A percentile compares a stretch with the other conserved stretches of the same genome.
phyloP scores from a whole-genome alignment of 1,140 invertebrate genomes.

The Drosophila bocki region DNA sequence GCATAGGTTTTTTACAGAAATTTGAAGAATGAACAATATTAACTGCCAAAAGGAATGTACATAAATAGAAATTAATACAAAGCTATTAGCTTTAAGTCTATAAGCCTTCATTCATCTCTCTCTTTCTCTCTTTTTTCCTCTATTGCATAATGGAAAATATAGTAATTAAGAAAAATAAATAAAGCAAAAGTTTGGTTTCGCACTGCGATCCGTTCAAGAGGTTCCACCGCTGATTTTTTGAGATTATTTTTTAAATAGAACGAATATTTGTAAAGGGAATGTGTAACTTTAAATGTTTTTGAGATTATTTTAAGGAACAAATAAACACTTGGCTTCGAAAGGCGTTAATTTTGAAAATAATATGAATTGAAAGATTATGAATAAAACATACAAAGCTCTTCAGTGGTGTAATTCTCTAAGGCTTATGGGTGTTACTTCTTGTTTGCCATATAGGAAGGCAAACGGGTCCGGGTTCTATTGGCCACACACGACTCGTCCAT shows the following conservation, averaged over 20 bases:
- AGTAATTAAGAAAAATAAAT: neutral
- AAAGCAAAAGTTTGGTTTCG: neutral
- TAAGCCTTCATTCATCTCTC: neutral
- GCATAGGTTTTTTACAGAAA: neutral
- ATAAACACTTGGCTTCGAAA: too few relatives aligned
- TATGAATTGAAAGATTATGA: too few relatives aligned
- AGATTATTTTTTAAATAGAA: neutral
- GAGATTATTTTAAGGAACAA: neutral
- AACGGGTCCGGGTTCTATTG: slow-evolving; percentile 12
- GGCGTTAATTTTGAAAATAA: neutral
- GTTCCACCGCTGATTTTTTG: too few relatives aligned
- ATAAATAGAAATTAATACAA: neutral
- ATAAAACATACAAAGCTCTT: neutral
- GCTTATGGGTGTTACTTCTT: neutral
- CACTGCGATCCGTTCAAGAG: slow-evolving; percentile 7
- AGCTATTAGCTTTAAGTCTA: neutral
- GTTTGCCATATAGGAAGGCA: neutral
- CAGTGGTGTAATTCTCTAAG: neutral
- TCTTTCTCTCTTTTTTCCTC: too few relatives aligned
- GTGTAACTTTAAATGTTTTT: too few relatives aligned
- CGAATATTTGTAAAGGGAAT: neutral
- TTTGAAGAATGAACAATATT: neutral
- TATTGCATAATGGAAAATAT: too few relatives aligned
- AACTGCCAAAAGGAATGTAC: neutral
- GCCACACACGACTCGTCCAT: slow-evolving; percentile 24